Conservation (phyloP, 2,113 vertebrate species). For the Oostethus manadensis region DNA sequence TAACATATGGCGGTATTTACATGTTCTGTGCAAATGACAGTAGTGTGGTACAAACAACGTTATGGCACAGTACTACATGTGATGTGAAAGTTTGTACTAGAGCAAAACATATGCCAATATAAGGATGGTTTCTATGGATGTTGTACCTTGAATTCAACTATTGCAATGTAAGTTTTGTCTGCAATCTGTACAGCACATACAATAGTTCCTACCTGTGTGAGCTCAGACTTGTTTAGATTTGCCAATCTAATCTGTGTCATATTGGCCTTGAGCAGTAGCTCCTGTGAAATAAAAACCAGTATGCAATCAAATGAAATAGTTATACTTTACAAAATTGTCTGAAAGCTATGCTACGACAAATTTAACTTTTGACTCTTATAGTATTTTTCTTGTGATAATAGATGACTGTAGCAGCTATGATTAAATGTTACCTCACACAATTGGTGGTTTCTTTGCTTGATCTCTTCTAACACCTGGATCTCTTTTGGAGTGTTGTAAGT, state of each 20-base stretch:
- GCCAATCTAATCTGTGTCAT: slow-evolving; percentile 70
- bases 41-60: too few relatives aligned
- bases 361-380: too few relatives aligned
- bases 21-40: too few relatives aligned
- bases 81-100: too few relatives aligned
- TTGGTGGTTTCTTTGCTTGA: slow-evolving; percentile 71
- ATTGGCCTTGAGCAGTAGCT: slow-evolving; percentile 75
- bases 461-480: slow-evolving; percentile 67
- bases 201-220: slow-evolving; percentile 57
- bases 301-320: not conserved
- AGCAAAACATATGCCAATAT: too few relatives aligned
- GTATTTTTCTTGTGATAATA: not conserved
- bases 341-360: too few relatives aligned
- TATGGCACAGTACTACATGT: too few relatives aligned
- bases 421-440: slow-evolving; percentile 82
- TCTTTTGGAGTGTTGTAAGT: slow-evolving; percentile 79
- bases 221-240: slow-evolving; percentile 65
- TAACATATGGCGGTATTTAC: too few relatives aligned
- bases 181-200: not conserved
- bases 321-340: not conserved
- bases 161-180: too few relatives aligned
- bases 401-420: slow-evolving; percentile 7
- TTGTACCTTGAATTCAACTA: too few relatives aligned
- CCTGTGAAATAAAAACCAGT: slow-evolving; percentile 46
- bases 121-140: too few relatives aligned